Percentiles rank a stretch among this genome's conserved stretches.
Evolutionary conservation across 2,113 vertebrate species (phyloP).

Genomic region (Melanerpes aurifrons): DNA sequence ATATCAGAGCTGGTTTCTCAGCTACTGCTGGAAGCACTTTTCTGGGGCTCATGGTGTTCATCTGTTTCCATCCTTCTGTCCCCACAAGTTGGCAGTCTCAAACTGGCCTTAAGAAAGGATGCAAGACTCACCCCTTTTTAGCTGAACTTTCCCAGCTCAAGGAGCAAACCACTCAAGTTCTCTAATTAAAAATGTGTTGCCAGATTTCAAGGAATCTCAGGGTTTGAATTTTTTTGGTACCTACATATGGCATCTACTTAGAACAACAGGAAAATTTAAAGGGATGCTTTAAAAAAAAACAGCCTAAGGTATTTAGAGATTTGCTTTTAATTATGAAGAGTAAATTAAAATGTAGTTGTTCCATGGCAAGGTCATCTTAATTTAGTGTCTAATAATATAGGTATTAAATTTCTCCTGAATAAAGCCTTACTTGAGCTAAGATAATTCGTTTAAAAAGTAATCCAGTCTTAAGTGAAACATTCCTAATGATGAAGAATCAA

Average conservation of each 20-base stretch:
- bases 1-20: not conserved
- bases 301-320: constrained; percentile 37
- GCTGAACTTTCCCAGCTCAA: not conserved
- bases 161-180: not conserved
- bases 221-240: not conserved
- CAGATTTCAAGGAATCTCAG: not conserved
- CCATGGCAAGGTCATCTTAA: constrained; percentile 10
- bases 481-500: not conserved
- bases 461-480: not conserved
- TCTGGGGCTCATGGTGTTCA: fast-evolving
- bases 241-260: not conserved
- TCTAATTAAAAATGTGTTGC: not conserved
- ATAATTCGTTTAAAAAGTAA: constrained; percentile 1
- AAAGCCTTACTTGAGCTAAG: not conserved
- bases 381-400: not conserved
- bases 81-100: not conserved
- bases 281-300: not conserved
- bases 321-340: constrained; percentile 47
- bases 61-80: not conserved
- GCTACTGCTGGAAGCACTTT: not conserved
- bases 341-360: constrained; percentile 48
- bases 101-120: not conserved
- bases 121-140: not conserved
- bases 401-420: constrained; percentile 18
- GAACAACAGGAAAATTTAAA: not conserved